Conservation (phyloP, 2,113 vertebrate species). For the Vicugna pacos region DNA sequence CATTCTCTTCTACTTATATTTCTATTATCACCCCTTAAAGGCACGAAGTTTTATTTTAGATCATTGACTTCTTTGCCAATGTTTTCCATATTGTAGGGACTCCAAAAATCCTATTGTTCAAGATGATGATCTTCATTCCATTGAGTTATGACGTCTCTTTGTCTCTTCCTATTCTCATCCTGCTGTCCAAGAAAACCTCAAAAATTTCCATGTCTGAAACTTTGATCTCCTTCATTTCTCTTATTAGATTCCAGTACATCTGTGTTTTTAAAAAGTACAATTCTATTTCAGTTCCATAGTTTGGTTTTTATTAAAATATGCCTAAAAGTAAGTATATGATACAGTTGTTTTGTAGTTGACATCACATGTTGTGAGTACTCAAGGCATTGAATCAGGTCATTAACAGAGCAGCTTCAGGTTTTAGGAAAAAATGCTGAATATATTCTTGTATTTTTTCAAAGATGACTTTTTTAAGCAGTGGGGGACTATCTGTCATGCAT, state of each 20-base stretch:
- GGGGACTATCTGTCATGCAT: neutral
- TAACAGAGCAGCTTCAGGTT: neutral
- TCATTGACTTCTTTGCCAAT: neutral
- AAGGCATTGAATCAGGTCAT: neutral
- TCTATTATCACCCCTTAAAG: neutral
- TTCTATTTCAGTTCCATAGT: neutral
- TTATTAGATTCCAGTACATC: neutral
- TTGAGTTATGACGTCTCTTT: neutral
- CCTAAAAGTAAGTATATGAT: neutral
- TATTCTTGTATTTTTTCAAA: neutral
- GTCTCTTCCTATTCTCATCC: neutral
- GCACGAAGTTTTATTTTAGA: neutral
- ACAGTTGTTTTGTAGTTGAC: neutral
- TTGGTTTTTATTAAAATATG: neutral
- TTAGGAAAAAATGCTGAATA: neutral
- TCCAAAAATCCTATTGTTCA: constrained; percentile 7
- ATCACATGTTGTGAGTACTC: neutral
- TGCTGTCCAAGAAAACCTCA: neutral
- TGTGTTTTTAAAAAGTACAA: neutral
- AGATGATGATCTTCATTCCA: neutral
- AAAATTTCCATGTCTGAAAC: neutral
- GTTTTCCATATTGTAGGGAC: neutral
- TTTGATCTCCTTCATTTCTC: neutral
- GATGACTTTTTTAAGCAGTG: neutral
- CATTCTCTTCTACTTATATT: neutral